Evolutionary conservation across 2,797 vertebrate genomes (phyloP), one percentile per base, ranked within the genome.

Genomic region (Tarsius wallacei): DNA sequence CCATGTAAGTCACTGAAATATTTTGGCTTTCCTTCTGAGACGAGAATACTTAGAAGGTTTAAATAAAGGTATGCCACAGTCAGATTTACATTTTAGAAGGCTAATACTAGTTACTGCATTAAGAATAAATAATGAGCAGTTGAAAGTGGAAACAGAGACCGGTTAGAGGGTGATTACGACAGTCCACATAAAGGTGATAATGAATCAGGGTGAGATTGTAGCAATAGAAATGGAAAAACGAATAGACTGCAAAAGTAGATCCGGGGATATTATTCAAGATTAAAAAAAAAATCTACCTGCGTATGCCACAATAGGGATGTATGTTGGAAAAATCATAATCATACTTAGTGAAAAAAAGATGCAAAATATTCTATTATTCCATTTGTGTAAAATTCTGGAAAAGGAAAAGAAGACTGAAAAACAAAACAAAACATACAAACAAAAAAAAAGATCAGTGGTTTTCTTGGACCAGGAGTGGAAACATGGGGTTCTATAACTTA

Each of bases 61-160:
- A 31, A 33, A 63, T 9, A 81, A 70, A 93, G 28, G 4, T 11
- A 10, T 49, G 33, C 13, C 10, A 22, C 53, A 17, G 17, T 0
- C 16, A 70, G 78, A 90, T 26, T 73, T 66, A 80, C 2, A 19
- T 74, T 95, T 84, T 93, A 68, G 36, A 82, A 94, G 31, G 7
- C 16, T 74, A 26, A 14, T 55, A 21, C 63, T 73, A 10, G 21
- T 61, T 76, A 47, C 55, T 36, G 31, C 66, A 7, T 89, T 90
- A 47, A 33, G 22, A 57, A 94, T 77, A 61, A 78, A 70, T 71
- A 71, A 22, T 73, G 28, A 88, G 17, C 9, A 36, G 10, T 74
- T 57, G 53, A 87, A 81, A 68, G 47, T 8, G 11, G 6, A 77
- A 86, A 53, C 36, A 61, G 26, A 89, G 59, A 64, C 28, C 42